phyloP scores from a whole-genome alignment of 2,888 invertebrate species.

The Dioctria linearis region DNA sequence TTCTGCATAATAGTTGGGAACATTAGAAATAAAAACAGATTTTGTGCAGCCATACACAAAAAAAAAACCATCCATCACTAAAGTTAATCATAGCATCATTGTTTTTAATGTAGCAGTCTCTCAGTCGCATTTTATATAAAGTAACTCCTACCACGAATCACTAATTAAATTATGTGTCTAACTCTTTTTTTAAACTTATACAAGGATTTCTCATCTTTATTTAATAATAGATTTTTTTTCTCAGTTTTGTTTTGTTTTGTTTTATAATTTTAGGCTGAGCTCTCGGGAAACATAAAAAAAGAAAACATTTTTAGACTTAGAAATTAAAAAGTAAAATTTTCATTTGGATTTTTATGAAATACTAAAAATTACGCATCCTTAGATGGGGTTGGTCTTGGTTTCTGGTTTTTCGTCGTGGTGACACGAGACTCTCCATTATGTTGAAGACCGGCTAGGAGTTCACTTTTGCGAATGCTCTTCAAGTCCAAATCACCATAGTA shows the following conservation, averaged over 20 bases:
- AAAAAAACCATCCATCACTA: constrained; percentile 50
- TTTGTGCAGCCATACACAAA: constrained; percentile 22
- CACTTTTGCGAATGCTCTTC: constrained; percentile 95
- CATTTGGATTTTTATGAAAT: constrained; percentile 3
- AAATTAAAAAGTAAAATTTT: constrained; percentile 9
- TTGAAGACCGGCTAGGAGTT: constrained; percentile 86
- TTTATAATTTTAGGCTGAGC: constrained; percentile 35
- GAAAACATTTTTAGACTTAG: constrained; percentile 39
- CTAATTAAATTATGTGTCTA: constrained; percentile 50
- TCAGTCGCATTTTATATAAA: constrained; percentile 54
- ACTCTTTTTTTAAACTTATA: constrained; percentile 18
- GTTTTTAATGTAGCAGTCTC: constrained; percentile 58
- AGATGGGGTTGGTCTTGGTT: constrained; percentile 74
- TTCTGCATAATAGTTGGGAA: neutral
- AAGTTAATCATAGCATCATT: constrained; percentile 55
- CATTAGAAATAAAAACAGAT: neutral
- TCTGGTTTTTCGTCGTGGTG: constrained; percentile 70
- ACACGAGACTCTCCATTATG: constrained; percentile 73
- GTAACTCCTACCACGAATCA: constrained; percentile 48
- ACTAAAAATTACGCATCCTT: constrained; percentile 68
- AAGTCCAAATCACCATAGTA: constrained; percentile 96
- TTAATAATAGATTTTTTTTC: neutral
- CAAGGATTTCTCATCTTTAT: constrained; percentile 55
- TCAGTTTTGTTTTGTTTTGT: neutral
- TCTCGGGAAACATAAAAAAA: constrained; percentile 1